Evolutionary conservation across 2,888 invertebrate genomes (phyloP).

Genomic region (Apomyelois bistriatella): DNA sequence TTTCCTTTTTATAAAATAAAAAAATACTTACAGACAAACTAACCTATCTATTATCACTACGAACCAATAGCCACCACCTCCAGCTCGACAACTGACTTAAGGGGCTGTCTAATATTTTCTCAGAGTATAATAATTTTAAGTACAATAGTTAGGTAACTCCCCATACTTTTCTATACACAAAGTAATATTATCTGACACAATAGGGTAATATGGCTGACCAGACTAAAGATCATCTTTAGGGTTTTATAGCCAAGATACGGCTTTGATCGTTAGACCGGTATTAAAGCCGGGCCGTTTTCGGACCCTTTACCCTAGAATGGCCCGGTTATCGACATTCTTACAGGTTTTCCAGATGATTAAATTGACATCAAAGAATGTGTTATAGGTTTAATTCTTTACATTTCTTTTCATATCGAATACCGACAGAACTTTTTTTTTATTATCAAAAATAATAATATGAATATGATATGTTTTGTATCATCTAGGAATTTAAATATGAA

Average conservation of each 20-base stretch:
- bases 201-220: neutral
- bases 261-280: conserved; percentile 6
- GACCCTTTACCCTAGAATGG: neutral
- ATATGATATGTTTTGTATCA: too few species aligned
- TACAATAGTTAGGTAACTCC: too few species aligned
- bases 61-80: too few species aligned
- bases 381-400: neutral
- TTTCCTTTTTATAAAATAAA: too few species aligned
- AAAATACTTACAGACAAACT: too few species aligned
- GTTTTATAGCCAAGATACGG: neutral
- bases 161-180: too few species aligned
- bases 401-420: neutral
- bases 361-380: neutral
- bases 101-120: too few species aligned
- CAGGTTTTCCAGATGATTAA: conserved; percentile 2
- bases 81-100: too few species aligned
- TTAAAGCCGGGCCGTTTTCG: neutral
- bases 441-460: too few species aligned
- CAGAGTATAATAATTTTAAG: too few species aligned
- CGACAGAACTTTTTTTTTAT: neutral
- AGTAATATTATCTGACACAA: neutral
- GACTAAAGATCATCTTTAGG: neutral
- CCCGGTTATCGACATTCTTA: conserved; percentile 1
- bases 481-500: too few species aligned
- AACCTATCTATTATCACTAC: too few species aligned